These are phyloP conservation scores for Oreotrochilus melanogaster DNA, from an alignment of 2,113 vertebrate genomes.

Conservation along the genomic window DNA sequence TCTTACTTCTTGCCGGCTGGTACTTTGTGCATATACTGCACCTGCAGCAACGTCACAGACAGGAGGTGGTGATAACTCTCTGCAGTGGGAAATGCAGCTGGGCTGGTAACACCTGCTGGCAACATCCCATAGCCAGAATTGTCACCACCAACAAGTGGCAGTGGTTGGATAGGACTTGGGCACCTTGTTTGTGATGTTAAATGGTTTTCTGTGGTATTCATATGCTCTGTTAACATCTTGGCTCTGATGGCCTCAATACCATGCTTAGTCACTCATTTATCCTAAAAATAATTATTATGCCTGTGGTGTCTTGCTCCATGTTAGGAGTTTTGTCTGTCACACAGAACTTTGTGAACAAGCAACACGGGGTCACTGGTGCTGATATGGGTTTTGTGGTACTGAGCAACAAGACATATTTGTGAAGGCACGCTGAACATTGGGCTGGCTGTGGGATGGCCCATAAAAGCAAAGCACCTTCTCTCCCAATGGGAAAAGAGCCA, in stretches of 20 bases:
- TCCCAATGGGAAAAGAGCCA: background rate
- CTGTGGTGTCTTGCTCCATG: background rate
- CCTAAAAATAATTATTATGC: background rate
- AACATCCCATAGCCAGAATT: background rate
- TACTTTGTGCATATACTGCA: background rate
- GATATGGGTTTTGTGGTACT: accelerated
- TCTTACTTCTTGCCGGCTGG: background rate
- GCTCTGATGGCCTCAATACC: background rate
- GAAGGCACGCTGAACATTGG: background rate
- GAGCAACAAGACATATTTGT: accelerated
- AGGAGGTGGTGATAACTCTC: background rate
- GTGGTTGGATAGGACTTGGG: background rate
- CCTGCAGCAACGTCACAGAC: background rate
- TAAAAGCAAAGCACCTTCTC: background rate
- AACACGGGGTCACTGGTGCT: background rate
- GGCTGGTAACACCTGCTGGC: background rate
- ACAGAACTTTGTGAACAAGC: background rate
- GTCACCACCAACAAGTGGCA: background rate
- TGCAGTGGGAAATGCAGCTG: background rate
- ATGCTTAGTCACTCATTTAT: background rate
- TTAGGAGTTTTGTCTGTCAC: background rate
- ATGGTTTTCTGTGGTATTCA: background rate
- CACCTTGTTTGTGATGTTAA: background rate
- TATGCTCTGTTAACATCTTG: background rate
- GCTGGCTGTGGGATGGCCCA: background rate